Percentiles rank a stretch among this genome's conserved stretches.
Conservation (phyloP, 2,797 vertebrate species). For the Sylvilagus floridanus region DNA sequence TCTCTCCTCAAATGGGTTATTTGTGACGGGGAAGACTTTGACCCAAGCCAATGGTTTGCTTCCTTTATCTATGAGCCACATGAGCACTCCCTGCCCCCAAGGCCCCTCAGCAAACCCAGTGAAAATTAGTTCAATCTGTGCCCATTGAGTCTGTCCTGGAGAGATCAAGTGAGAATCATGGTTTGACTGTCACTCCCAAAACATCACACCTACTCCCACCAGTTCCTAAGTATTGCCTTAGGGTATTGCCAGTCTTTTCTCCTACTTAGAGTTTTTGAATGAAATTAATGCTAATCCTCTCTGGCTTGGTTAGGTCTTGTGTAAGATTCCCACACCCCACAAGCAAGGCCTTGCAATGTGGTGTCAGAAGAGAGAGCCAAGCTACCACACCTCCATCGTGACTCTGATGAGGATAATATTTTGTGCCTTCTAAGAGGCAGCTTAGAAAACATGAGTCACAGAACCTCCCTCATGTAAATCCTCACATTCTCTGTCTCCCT, state of each 20-base stretch:
- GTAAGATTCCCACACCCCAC: slow-evolving; percentile 75
- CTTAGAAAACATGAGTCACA: slow-evolving; percentile 62
- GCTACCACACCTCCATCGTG: slow-evolving; percentile 21
- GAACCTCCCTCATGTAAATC: slow-evolving; percentile 25
- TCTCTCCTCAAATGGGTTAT: background rate
- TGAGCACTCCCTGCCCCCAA: background rate
- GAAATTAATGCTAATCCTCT: slow-evolving; percentile 77
- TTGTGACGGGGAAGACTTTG: background rate
- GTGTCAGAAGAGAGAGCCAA: slow-evolving; percentile 66
- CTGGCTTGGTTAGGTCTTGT: slow-evolving; percentile 70
- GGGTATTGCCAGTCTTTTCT: slow-evolving; percentile 64
- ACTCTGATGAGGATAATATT: background rate
- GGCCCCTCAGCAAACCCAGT: background rate
- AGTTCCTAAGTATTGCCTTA: slow-evolving; percentile 58
- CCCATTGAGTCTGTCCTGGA: background rate
- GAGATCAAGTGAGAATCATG: background rate
- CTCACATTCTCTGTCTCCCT: background rate
- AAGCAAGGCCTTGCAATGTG: slow-evolving; percentile 16
- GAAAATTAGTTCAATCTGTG: background rate
- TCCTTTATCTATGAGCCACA: background rate
- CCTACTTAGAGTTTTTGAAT: slow-evolving; percentile 60
- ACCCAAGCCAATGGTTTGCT: background rate
- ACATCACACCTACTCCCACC: background rate
- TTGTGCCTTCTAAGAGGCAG: background rate
- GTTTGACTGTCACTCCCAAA: background rate